Evolutionary conservation across 2,888 invertebrate genomes (phyloP).

Genomic region (Galeruca laticollis): DNA sequence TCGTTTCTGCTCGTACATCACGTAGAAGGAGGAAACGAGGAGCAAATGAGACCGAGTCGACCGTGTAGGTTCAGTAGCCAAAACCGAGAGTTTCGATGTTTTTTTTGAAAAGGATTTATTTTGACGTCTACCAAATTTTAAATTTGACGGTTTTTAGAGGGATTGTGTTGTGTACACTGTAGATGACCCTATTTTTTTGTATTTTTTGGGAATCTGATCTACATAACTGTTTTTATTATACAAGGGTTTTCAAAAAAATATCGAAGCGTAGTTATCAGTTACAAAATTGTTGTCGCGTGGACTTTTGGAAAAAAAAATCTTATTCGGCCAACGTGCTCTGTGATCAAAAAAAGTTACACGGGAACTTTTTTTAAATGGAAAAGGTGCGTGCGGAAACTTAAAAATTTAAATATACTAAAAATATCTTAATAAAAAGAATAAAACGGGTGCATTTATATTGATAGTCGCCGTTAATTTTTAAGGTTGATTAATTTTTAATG

Average conservation of each 20-base stretch:
- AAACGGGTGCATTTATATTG: constrained; percentile 63
- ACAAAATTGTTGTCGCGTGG: background rate
- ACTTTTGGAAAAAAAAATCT: constrained; percentile 27
- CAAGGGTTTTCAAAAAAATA: background rate
- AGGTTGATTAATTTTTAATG: constrained; percentile 45
- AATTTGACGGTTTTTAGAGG: too few relatives aligned
- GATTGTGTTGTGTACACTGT: too few relatives aligned
- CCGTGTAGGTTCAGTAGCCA: constrained; percentile 26
- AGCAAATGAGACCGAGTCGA: constrained; percentile 37
- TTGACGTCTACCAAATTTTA: too few relatives aligned
- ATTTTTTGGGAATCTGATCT: background rate
- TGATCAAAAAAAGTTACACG: constrained; percentile 57
- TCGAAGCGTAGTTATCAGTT: background rate
- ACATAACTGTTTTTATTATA: too few relatives aligned
- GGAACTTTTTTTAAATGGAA: constrained; percentile 52
- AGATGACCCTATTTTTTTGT: too few relatives aligned
- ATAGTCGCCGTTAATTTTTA: constrained; percentile 60
- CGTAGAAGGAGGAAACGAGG: background rate
- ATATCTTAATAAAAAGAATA: constrained; percentile 47
- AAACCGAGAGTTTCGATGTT: constrained; percentile 16
- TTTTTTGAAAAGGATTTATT: background rate
- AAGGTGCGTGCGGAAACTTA: constrained; percentile 56
- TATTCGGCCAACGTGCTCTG: constrained; percentile 60
- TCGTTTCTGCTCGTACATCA: constrained; percentile 50
- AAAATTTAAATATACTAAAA: constrained; percentile 26